A percentile compares a stretch with the other conserved stretches of the same genome.
phyloP scores from a whole-genome alignment of 2,888 invertebrate genomes.

The Itoplectis maculator region DNA sequence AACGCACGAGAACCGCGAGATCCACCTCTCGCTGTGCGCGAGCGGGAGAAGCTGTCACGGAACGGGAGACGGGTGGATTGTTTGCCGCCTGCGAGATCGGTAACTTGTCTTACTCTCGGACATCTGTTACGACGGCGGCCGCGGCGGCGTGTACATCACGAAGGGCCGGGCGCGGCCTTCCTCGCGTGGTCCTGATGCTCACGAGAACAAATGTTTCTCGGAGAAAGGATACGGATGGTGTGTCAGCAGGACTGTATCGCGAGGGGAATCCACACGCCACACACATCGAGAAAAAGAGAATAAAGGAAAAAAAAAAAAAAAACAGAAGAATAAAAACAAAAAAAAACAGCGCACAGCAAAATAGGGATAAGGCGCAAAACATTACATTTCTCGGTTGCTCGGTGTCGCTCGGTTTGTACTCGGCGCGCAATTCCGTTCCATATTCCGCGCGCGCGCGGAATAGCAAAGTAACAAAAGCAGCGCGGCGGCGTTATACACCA shows the following conservation, averaged over 20 bases:
- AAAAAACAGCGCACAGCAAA: too few species aligned
- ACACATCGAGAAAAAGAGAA: constrained; percentile 5
- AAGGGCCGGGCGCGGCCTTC: constrained; percentile 45
- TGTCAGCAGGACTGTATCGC: constrained; percentile 55
- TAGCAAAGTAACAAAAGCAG: too few species aligned
- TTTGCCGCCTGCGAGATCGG: constrained; percentile 43
- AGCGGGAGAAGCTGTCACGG: constrained; percentile 20
- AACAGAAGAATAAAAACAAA: too few species aligned
- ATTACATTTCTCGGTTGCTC: too few species aligned
- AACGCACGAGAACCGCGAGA: too few species aligned
- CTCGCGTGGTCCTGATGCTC: constrained; percentile 64
- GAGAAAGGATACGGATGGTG: constrained; percentile 62
- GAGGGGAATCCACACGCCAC: constrained; percentile 1
- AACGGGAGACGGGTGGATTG: constrained; percentile 23
- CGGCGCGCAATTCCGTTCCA: constrained; percentile 54
- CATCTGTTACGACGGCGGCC: constrained; percentile 33
- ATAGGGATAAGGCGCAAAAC: too few species aligned
- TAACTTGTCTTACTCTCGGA: constrained; percentile 53
- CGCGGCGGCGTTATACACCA: too few species aligned
- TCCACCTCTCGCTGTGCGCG: too few species aligned
- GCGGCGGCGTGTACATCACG: constrained; percentile 30
- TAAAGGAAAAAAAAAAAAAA: too few species aligned
- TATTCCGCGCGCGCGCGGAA: constrained; percentile 38
- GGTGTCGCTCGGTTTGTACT: neutral
- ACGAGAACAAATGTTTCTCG: constrained; percentile 64